Conservation (phyloP, 2,797 vertebrate species). For the Malacoraja senta region DNA sequence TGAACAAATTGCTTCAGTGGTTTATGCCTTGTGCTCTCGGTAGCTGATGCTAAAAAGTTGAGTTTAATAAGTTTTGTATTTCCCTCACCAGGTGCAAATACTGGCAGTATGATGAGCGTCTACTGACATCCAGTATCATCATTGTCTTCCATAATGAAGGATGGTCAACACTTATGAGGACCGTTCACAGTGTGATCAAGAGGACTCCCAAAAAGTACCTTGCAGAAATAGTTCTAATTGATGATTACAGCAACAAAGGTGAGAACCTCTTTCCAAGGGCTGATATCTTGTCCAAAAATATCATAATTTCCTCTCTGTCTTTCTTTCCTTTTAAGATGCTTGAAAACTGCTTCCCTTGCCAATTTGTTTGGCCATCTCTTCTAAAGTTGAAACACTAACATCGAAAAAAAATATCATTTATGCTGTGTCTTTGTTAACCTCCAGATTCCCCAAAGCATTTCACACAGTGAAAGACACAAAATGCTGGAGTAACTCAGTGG, state of each 20-base stretch:
- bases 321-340: not conserved
- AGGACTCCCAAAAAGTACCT: constrained; percentile 85
- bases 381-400: not conserved
- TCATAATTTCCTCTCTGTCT: not conserved
- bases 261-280: constrained; percentile 39
- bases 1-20: not conserved
- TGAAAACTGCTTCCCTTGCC: not conserved
- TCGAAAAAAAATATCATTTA: too few species aligned
- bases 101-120: constrained; percentile 88
- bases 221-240: constrained; percentile 94
- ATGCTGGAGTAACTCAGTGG: too few species aligned
- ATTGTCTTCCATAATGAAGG: constrained; percentile 99
- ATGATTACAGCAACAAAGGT: constrained; percentile 99
- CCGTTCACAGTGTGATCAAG: constrained; percentile 94
- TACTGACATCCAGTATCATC: constrained; percentile 84
- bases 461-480: too few species aligned
- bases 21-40: not conserved
- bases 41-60: not conserved
- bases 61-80: not conserved
- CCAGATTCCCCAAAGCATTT: too few species aligned
- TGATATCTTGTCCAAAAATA: too few species aligned
- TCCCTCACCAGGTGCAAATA: constrained; percentile 76
- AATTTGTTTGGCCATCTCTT: not conserved
- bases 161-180: constrained; percentile 96
- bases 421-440: too few species aligned